phyloP scores from a whole-genome alignment of 2,113 vertebrate species.

The Corydoras maculifer region DNA sequence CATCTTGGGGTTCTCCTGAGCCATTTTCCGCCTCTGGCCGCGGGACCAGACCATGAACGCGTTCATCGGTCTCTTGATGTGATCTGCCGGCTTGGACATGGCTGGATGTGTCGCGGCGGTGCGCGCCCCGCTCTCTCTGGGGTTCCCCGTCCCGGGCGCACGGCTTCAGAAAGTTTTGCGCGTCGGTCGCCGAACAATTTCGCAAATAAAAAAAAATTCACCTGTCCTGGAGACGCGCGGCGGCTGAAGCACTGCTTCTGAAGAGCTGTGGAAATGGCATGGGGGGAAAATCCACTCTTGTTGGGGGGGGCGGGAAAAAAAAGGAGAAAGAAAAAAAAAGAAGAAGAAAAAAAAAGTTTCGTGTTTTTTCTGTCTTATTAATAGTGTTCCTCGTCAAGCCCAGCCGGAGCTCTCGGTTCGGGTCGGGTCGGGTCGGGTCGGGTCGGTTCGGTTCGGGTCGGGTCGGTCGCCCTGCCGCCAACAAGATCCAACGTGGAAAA shows the following conservation, averaged over 20 bases:
- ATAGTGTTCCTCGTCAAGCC: too few relatives aligned
- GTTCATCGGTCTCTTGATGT: conserved; percentile 99
- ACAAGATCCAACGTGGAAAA: conserved; percentile 65
- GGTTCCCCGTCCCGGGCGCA: conserved; percentile 28
- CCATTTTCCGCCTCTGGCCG: conserved; percentile 97
- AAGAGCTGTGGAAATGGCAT: conserved; percentile 37
- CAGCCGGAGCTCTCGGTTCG: too few relatives aligned
- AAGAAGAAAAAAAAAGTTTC: too few relatives aligned
- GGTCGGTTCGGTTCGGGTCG: too few relatives aligned
- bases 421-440: too few relatives aligned
- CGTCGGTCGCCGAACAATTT: conserved; percentile 34
- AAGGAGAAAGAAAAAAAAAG: too few relatives aligned
- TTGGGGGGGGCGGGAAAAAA: not conserved
- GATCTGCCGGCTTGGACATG: conserved; percentile 97
- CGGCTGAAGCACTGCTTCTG: conserved; percentile 49
- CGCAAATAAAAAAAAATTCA: conserved; percentile 51
- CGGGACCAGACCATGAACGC: conserved; percentile 99
- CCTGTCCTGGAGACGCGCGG: conserved; percentile 63
- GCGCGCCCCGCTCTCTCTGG: conserved; percentile 23
- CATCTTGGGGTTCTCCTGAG: conserved; percentile 99
- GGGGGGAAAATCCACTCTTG: conserved; percentile 53
- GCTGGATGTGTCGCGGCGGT: conserved; percentile 30
- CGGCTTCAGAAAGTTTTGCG: conserved; percentile 55
- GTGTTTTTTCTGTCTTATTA: too few relatives aligned
- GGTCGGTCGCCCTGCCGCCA: conserved; percentile 6